Conservation (phyloP, 2,797 vertebrate genomes). For the Argyrosomus regius region DNA sequence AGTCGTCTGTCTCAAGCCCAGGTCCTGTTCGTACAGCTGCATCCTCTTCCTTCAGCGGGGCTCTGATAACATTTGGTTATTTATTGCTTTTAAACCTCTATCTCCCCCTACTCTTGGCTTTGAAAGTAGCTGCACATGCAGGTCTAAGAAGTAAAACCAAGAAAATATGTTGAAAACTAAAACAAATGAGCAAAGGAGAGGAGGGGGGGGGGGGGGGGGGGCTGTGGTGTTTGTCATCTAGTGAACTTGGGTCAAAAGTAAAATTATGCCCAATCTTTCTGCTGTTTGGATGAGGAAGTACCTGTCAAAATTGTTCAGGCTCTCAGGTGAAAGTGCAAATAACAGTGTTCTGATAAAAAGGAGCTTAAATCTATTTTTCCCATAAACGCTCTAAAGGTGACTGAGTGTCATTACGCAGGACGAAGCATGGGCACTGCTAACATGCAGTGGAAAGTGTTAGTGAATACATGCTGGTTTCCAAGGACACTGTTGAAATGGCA, state of each 20-base stretch:
- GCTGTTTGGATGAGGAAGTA: constrained; percentile 66
- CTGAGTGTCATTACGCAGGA: constrained; percentile 26
- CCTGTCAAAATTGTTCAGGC: constrained; percentile 60
- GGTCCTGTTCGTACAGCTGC: constrained; percentile 88
- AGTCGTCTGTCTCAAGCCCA: constrained; percentile 78
- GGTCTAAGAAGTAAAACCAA: constrained; percentile 71
- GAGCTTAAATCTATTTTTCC: constrained; percentile 31
- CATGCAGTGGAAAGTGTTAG: constrained; percentile 42
- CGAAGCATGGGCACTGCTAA: constrained; percentile 13
- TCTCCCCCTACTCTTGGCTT: constrained; percentile 76
- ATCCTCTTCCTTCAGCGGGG: constrained; percentile 88
- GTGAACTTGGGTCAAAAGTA: constrained; percentile 56
- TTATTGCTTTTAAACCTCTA: constrained; percentile 87
- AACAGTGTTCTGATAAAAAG: constrained; percentile 63
- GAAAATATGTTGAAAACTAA: constrained; percentile 64
- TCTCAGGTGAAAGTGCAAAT: constrained; percentile 74
- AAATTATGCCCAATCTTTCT: constrained; percentile 59
- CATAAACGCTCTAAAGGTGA: constrained; percentile 36
- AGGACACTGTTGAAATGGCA: constrained; percentile 59
- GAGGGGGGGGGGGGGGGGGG: background rate
- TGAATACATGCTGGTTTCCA: constrained; percentile 63
- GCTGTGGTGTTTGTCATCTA: constrained; percentile 50
- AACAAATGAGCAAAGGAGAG: constrained; percentile 50
- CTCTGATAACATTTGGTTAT: constrained; percentile 89
- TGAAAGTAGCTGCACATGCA: constrained; percentile 78